Conservation (phyloP, 2,113 vertebrate genomes). For the Rhea pennata region DNA sequence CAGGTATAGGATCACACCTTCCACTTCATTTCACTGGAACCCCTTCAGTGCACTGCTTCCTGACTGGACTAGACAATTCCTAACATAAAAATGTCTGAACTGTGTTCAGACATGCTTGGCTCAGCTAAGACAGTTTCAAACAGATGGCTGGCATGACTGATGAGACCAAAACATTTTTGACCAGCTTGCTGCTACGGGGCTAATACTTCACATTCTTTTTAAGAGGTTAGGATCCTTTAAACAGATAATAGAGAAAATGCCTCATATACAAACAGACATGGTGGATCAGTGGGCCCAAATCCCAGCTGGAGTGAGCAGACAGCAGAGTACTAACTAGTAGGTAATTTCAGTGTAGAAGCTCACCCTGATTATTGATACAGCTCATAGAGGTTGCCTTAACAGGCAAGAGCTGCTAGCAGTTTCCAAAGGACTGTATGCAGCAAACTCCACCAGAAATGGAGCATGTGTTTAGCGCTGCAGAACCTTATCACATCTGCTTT, state of each 20-base stretch:
- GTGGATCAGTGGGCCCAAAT: not conserved
- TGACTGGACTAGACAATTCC: slow-evolving; percentile 11
- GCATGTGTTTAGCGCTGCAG: not conserved
- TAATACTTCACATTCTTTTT: slow-evolving; percentile 62
- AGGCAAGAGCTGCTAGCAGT: not conserved
- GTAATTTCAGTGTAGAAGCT: not conserved
- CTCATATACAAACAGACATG: not conserved
- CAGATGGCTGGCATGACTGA: slow-evolving; percentile 42
- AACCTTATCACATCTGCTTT: not conserved
- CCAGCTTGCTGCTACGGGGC: slow-evolving; percentile 35
- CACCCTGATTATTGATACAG: not conserved
- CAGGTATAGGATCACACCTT: slow-evolving; percentile 29
- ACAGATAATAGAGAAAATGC: not conserved
- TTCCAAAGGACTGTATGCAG: not conserved
- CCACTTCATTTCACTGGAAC: not conserved
- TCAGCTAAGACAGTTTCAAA: not conserved
- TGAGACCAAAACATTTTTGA: slow-evolving; percentile 5
- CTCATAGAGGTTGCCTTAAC: not conserved
- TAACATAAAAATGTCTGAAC: slow-evolving; percentile 45
- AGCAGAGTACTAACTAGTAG: not conserved
- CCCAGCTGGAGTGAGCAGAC: not conserved
- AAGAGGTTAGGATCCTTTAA: not conserved
- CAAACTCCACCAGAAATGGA: not conserved
- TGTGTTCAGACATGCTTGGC: slow-evolving; percentile 57
- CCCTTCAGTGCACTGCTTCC: not conserved